Percentiles rank a stretch among this genome's conserved stretches.
phyloP scores from a whole-genome alignment of 92 coral and sea anemone genomes.

The Umimayanthus kanabou region DNA sequence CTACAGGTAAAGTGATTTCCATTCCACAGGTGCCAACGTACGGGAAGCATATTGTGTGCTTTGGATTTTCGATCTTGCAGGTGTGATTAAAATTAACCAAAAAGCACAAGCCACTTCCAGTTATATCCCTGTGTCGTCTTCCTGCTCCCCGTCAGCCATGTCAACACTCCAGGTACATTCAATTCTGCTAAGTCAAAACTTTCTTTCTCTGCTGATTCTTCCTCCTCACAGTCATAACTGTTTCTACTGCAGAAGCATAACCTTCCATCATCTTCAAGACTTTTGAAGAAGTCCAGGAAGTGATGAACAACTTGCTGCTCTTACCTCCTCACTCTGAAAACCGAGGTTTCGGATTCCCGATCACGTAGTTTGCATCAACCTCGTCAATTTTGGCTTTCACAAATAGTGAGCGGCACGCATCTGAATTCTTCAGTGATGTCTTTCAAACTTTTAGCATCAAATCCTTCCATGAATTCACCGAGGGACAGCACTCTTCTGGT shows the following conservation, averaged over 20 bases:
- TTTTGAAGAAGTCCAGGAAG: conserved; percentile 54
- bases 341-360: conserved; percentile 27
- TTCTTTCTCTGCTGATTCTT: conserved; percentile 1
- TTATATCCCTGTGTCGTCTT: conserved; percentile 19
- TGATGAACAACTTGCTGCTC: conserved; percentile 48
- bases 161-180: conserved; percentile 40
- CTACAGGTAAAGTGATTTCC: conserved; percentile 30
- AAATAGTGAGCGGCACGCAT: conserved; percentile 47
- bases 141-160: conserved; percentile 54
- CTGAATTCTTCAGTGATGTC: conserved; percentile 21
- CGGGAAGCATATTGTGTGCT: conserved; percentile 21
- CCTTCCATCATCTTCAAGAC: conserved; percentile 54
- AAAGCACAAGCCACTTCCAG: conserved; percentile 15
- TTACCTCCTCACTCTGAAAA: conserved; percentile 41
- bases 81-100: conserved; percentile 19
- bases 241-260: conserved; percentile 46
- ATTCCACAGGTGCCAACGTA: conserved; percentile 48
- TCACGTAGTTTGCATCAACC: conserved; percentile 64
- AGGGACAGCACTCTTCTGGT: conserved; percentile 44
- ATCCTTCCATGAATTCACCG: conserved; percentile 51
- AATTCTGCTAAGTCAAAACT: conserved; percentile 27
- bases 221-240: conserved; percentile 39
- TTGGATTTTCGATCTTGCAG: conserved; percentile 23
- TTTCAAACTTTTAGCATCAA: conserved; percentile 36
- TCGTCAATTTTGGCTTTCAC: conserved; percentile 54